phyloP scores from a whole-genome alignment of 2,888 invertebrate genomes.

The Sycophila texana region DNA sequence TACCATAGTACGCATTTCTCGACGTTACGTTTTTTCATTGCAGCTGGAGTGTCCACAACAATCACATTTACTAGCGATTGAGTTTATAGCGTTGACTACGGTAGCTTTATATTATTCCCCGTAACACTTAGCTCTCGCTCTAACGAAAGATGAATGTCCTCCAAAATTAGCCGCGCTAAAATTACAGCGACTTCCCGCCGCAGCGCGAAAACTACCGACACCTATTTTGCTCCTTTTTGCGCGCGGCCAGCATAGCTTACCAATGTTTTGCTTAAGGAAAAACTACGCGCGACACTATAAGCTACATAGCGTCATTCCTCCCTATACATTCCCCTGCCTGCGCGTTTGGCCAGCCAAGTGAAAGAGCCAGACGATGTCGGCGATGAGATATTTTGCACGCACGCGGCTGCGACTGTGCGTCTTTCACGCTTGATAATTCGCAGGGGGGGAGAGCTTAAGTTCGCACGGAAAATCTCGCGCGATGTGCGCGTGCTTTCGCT shows the following conservation, averaged over 20 bases:
- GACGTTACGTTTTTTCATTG: not conserved
- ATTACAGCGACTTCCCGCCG: too few species aligned
- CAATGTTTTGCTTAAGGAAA: not conserved
- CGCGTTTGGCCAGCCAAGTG: slow-evolving; percentile 39
- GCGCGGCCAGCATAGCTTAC: not conserved
- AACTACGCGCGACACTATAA: not conserved
- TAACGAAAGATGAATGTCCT: too few species aligned
- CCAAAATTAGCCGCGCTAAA: too few species aligned
- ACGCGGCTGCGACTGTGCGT: not conserved
- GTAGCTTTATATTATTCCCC: too few species aligned
- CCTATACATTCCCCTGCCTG: not conserved
- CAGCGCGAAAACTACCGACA: too few species aligned
- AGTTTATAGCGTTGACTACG: not conserved
- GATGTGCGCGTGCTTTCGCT: not conserved
- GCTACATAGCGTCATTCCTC: not conserved
- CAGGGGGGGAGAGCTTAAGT: slow-evolving; percentile 4
- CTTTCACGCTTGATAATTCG: slow-evolving; percentile 38
- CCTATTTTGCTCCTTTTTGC: too few species aligned
- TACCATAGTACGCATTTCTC: slow-evolving; percentile 41
- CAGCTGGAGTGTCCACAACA: not conserved
- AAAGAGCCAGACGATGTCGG: not conserved
- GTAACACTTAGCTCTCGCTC: too few species aligned
- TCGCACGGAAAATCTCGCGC: slow-evolving; percentile 20
- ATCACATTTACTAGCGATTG: not conserved
- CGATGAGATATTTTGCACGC: slow-evolving; percentile 11